phyloP scores from a whole-genome alignment of 2,797 vertebrate genomes.

The Buceros bicornis region DNA sequence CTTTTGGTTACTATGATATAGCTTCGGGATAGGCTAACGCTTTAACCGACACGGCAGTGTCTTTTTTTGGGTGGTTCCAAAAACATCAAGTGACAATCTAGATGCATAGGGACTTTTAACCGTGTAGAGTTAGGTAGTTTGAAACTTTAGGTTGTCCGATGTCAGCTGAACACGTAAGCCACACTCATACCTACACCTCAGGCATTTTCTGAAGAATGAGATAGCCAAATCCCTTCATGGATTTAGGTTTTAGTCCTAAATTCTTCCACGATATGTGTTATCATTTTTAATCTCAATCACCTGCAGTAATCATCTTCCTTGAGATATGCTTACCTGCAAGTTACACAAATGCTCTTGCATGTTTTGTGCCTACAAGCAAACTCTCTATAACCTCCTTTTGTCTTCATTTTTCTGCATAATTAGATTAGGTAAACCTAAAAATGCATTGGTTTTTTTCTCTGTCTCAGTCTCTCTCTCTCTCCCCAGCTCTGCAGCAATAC shows the following conservation, averaged over 20 bases:
- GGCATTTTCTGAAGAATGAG: neutral
- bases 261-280: neutral
- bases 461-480: neutral
- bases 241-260: neutral
- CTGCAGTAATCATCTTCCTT: neutral
- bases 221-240: neutral
- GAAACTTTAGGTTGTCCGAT: neutral
- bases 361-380: neutral
- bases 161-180: neutral
- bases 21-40: neutral
- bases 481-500: constrained; percentile 57
- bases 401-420: neutral
- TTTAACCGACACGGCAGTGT: neutral
- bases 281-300: neutral
- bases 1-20: neutral
- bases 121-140: neutral
- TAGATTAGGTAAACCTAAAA: constrained; percentile 48
- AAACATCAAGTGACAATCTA: neutral
- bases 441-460: neutral
- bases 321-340: neutral
- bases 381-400: neutral
- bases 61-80: neutral
- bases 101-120: neutral
- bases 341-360: neutral
- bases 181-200: neutral